These are phyloP conservation scores for Caenorhabditis inopinata DNA, from an alignment of 1,140 invertebrate genomes.

Conservation along the genomic window DNA sequence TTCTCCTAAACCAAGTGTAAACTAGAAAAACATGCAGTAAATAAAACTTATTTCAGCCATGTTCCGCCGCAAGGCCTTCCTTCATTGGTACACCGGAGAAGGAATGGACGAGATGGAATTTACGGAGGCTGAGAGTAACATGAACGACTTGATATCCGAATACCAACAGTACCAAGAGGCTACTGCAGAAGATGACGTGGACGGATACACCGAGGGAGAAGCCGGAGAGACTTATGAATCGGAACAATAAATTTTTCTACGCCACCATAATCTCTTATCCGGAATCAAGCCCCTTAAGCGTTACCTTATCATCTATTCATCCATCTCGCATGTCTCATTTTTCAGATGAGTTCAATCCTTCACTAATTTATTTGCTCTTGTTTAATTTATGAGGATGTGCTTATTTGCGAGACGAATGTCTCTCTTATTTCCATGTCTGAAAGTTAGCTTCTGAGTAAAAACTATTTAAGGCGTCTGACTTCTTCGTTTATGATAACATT, in stretches of 20 bases:
- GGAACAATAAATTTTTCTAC: conserved; percentile 5
- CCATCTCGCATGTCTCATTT: background rate
- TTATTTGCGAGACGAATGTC: too few relatives aligned
- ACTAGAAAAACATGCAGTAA: too few relatives aligned
- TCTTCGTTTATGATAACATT: too few relatives aligned
- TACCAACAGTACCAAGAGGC: conserved; percentile 79
- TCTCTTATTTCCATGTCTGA: too few relatives aligned
- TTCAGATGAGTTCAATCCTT: background rate
- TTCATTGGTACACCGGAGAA: conserved; percentile 83
- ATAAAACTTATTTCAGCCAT: conserved; percentile 73
- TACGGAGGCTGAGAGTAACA: conserved; percentile 76
- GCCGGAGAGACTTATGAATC: conserved; percentile 18
- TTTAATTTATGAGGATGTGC: too few relatives aligned
- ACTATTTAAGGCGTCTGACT: too few relatives aligned
- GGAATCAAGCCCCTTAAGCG: background rate
- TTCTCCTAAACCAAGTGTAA: too few relatives aligned
- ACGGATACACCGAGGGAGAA: conserved; percentile 48
- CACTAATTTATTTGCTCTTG: background rate
- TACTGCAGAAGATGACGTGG: conserved; percentile 60
- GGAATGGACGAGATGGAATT: conserved; percentile 74
- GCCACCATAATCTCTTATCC: background rate
- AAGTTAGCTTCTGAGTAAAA: too few relatives aligned
- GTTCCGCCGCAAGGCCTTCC: conserved; percentile 86
- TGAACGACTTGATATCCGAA: conserved; percentile 84
- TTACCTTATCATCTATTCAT: background rate